Evolutionary conservation across 1,140 invertebrate species (phyloP).

Genomic region (Pseudomyrmex flavicornis): DNA sequence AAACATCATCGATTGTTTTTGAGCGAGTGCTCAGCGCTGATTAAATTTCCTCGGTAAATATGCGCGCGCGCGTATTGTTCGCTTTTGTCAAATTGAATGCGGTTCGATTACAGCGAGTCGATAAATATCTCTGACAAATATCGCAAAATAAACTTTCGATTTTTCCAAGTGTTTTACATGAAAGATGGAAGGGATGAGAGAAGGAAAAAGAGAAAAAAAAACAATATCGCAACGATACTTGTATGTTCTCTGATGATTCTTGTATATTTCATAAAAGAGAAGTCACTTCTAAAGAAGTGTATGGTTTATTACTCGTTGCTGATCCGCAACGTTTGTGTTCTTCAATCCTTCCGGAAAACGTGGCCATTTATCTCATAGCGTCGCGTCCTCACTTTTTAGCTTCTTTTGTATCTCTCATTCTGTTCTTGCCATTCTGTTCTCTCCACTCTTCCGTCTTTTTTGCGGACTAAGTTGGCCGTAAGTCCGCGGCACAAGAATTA

Average conservation of each 20-base stretch:
- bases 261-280: conserved; percentile 54
- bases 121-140: conserved; percentile 31
- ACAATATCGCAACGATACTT: conserved; percentile 5
- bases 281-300: conserved; percentile 6
- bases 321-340: conserved; percentile 44
- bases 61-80: conserved; percentile 6
- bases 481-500: conserved; percentile 68
- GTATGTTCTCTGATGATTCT: conserved; percentile 23
- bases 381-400: conserved; percentile 31
- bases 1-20: conserved; percentile 52
- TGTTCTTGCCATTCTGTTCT: not conserved
- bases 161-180: conserved; percentile 30
- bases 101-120: conserved; percentile 40
- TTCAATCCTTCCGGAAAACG: conserved; percentile 64
- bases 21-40: conserved; percentile 41
- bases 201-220: not conserved
- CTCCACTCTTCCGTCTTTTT: conserved; percentile 28
- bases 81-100: conserved; percentile 33
- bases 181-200: not conserved
- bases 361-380: conserved; percentile 54
- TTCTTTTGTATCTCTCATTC: conserved; percentile 1
- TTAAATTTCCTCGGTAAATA: conserved; percentile 51
- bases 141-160: conserved; percentile 47
- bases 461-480: not conserved
- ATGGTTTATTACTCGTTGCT: conserved; percentile 53